A percentile compares a stretch with the other conserved stretches of the same genome.
Conservation (phyloP, 2,113 vertebrate genomes). For the Trachemys scripta region DNA sequence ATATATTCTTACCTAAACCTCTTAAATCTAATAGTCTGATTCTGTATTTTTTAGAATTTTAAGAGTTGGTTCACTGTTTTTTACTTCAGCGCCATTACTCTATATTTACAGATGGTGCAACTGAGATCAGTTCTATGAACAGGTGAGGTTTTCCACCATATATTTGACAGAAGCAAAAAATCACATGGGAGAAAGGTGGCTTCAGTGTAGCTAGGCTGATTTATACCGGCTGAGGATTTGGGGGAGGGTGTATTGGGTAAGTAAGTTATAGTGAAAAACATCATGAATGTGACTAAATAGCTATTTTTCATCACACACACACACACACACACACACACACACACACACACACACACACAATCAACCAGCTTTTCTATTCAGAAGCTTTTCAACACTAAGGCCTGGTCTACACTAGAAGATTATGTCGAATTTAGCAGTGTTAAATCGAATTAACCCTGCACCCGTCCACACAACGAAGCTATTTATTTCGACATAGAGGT, state of each 20-base stretch:
- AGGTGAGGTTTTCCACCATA: not conserved
- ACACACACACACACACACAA: not conserved
- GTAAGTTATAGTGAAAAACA: not conserved
- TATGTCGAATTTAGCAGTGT: no score
- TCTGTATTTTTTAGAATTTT: not conserved
- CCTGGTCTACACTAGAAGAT: no score
- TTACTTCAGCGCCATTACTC: not conserved
- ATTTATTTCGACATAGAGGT: no score
- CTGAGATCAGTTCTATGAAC: not conserved
- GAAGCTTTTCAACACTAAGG: not conserved
- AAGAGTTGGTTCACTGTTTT: not conserved
- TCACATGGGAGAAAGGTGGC: not conserved
- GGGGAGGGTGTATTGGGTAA: not conserved
- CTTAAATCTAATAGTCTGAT: not conserved
- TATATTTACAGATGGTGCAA: not conserved
- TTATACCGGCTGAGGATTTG: not conserved
- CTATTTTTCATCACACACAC: not conserved
- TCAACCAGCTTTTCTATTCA: not conserved
- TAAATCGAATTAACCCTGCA: no score
- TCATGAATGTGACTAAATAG: not conserved
- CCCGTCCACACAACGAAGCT: no score
- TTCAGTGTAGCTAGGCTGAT: not conserved
- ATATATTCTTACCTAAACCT: not conserved
- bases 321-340: not conserved
- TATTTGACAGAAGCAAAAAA: not conserved